Conservation (phyloP, 2,113 vertebrate species). For the Trochalopteron elliotii region DNA sequence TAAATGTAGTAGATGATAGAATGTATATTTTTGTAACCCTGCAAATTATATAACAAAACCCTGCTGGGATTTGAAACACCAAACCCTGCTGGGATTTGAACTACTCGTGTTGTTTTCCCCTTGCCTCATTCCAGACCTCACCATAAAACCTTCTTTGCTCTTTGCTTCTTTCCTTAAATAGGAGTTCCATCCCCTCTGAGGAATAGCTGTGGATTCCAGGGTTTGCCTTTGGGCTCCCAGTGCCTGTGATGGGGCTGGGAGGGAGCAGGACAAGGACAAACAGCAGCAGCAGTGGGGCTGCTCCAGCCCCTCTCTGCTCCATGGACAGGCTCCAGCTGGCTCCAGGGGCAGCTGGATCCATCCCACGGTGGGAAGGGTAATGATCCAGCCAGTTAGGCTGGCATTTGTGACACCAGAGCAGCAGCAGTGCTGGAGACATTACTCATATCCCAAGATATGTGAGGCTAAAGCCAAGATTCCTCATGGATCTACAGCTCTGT, state of each 20-base stretch:
- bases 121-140: neutral
- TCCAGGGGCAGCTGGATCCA: neutral
- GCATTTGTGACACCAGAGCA: constrained; percentile 19
- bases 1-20: too few species aligned
- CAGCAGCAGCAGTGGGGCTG: neutral
- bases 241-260: accelerated
- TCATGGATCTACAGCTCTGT: neutral
- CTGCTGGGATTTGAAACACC: neutral
- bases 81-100: neutral
- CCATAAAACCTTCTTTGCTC: neutral
- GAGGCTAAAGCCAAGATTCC: constrained; percentile 35
- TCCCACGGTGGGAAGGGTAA: neutral
- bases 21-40: too few species aligned
- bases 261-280: neutral
- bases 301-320: neutral
- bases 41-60: too few species aligned
- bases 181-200: neutral
- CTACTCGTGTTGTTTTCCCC: neutral
- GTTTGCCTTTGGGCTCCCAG: neutral
- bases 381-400: neutral
- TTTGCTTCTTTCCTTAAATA: neutral
- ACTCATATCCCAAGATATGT: constrained; percentile 9
- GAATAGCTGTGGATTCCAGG: neutral
- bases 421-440: constrained; percentile 31
- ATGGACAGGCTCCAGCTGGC: constrained; percentile 28